Conservation (phyloP, 2,888 invertebrate genomes). For the Isotomurus palustris region DNA sequence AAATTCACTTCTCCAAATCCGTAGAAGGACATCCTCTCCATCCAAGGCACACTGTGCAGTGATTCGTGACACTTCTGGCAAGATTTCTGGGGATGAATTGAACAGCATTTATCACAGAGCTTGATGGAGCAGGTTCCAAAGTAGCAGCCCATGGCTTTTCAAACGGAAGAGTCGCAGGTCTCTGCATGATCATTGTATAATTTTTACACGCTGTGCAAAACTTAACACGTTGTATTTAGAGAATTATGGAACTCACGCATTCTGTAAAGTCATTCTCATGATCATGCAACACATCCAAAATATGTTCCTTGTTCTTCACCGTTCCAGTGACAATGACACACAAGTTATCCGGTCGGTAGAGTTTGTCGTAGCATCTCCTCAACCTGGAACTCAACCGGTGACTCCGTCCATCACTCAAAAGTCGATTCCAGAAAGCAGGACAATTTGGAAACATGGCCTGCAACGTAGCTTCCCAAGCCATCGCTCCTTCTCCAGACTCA, state of each 20-base stretch:
- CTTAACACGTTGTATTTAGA: background rate
- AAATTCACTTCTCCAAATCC: conserved; percentile 39
- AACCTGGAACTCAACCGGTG: conserved; percentile 55
- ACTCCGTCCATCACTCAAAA: conserved; percentile 33
- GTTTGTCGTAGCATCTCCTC: conserved; percentile 71
- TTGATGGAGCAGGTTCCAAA: too few relatives aligned
- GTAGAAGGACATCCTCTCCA: conserved; percentile 40
- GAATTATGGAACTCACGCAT: conserved; percentile 16
- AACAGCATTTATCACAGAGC: conserved; percentile 18
- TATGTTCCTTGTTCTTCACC: conserved; percentile 28
- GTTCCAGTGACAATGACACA: conserved; percentile 73
- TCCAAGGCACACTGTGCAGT: conserved; percentile 42
- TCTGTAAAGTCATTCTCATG: conserved; percentile 38
- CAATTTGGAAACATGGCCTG: conserved; percentile 41
- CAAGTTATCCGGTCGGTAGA: conserved; percentile 86
- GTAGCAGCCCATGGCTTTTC: conserved; percentile 38
- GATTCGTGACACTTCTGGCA: conserved; percentile 25
- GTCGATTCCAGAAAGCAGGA: conserved; percentile 39
- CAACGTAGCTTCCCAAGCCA: conserved; percentile 45
- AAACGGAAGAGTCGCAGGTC: conserved; percentile 28
- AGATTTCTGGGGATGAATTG: conserved; percentile 36
- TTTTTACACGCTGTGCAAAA: background rate
- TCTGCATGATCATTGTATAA: conserved; percentile 8
- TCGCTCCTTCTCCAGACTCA: conserved; percentile 44
- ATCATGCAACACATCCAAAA: conserved; percentile 36